Percentiles rank a stretch among this genome's conserved stretches.
Conservation (phyloP, 30 jellyfish, hydroid and myxozoan species). For the Chrysaora quinquecirrha region DNA sequence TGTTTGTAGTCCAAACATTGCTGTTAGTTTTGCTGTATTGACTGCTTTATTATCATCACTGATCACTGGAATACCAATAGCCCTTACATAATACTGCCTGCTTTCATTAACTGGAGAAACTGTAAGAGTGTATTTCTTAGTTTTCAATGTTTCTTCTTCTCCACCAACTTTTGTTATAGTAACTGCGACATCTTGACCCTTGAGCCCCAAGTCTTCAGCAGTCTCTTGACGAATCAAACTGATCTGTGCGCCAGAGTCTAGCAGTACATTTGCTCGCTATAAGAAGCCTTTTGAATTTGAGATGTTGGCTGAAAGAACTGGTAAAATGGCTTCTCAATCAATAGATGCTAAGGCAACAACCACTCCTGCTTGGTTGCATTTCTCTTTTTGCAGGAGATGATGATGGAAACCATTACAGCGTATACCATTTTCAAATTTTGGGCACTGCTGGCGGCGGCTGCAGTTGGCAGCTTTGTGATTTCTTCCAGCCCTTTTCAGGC, state of each 20-base stretch:
- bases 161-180: constrained; percentile 68
- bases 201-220: constrained; percentile 41
- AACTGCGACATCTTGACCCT: constrained; percentile 42
- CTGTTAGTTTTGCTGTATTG: constrained; percentile 31
- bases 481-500: constrained; percentile 64
- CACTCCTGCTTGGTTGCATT: constrained; percentile 1
- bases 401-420: constrained; percentile 58
- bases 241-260: constrained; percentile 43
- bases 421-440: constrained; percentile 27
- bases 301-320: constrained; percentile 54
- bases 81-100: constrained; percentile 37
- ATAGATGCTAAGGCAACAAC: constrained; percentile 52
- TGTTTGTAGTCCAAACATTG: constrained; percentile 21
- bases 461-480: constrained; percentile 48
- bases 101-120: constrained; percentile 29
- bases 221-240: constrained; percentile 32
- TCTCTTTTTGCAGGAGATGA: constrained; percentile 24
- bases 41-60: constrained; percentile 40
- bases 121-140: constrained; percentile 26
- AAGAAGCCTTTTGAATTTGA: constrained; percentile 47
- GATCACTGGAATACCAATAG: constrained; percentile 58
- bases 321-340: constrained; percentile 45
- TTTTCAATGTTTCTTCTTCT: constrained; percentile 48
- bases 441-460: constrained; percentile 31
- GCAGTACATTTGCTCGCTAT: constrained; percentile 49